Evolutionary conservation across 1,140 invertebrate genomes (phyloP).

Genomic region (Zaprionus taronus): DNA sequence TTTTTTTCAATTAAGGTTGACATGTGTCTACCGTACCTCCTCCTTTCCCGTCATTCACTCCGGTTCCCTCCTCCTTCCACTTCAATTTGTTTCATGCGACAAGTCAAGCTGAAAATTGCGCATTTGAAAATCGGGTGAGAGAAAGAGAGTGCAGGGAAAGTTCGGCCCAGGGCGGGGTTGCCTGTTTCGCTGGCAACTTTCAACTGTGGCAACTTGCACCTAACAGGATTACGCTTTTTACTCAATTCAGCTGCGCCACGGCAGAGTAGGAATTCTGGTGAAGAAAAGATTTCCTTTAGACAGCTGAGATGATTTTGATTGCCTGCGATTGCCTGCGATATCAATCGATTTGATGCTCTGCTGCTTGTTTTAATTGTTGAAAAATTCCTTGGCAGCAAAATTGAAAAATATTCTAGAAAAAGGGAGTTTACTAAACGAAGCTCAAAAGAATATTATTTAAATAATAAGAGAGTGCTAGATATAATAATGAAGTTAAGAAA

Average conservation of each 20-base stretch:
- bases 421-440: no score
- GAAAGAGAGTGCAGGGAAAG: constrained; percentile 6
- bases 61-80: constrained; percentile 11
- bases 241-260: background rate
- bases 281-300: constrained; percentile 19
- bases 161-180: constrained; percentile 28
- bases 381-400: constrained; percentile 38
- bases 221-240: constrained; percentile 67
- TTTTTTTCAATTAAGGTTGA: constrained; percentile 79
- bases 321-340: constrained; percentile 26
- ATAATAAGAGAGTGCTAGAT: no score
- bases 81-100: constrained; percentile 71
- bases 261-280: background rate
- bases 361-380: constrained; percentile 68
- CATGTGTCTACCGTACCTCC: constrained; percentile 52
- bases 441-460: no score
- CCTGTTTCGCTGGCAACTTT: constrained; percentile 11
- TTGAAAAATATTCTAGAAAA: background rate
- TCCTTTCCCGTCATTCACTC: constrained; percentile 15
- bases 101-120: constrained; percentile 81
- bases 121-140: constrained; percentile 52
- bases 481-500: background rate
- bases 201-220: constrained; percentile 51
- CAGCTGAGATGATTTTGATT: constrained; percentile 46
- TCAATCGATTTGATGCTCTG: constrained; percentile 77